Percentiles rank a stretch among this genome's conserved stretches.
These are phyloP conservation scores for Balanococcus diminutus DNA, from an alignment of 2,888 invertebrate species.

Conservation along the genomic window DNA sequence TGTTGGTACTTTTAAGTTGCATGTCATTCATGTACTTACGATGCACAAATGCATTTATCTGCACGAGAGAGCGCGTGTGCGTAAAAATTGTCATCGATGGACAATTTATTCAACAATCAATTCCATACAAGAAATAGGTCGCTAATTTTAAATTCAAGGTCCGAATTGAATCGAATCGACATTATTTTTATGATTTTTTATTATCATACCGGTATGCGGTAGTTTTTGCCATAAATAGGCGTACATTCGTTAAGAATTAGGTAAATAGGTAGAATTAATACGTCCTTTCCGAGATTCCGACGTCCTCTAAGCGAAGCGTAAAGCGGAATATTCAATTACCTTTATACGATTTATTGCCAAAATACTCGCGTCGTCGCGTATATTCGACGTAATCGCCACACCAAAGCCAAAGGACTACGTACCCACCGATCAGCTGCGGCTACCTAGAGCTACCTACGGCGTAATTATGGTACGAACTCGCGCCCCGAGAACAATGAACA, in stretches of 20 bases:
- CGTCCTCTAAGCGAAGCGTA: constrained; percentile 31
- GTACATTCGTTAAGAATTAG: constrained; percentile 39
- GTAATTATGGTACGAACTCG: neutral
- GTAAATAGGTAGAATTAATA: constrained; percentile 38
- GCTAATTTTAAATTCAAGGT: constrained; percentile 51
- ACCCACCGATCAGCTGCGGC: neutral
- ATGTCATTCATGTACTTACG: too few species aligned
- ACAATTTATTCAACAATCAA: constrained; percentile 45
- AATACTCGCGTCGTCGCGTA: constrained; percentile 1
- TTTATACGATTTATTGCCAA: constrained; percentile 16
- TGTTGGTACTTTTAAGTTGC: too few species aligned
- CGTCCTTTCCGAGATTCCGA: constrained; percentile 31
- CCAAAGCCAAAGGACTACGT: neutral
- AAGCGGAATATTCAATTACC: constrained; percentile 31
- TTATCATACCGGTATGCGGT: constrained; percentile 40
- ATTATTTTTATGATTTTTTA: constrained; percentile 46
- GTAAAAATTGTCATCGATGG: constrained; percentile 44
- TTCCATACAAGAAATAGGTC: constrained; percentile 46
- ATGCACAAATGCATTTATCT: neutral
- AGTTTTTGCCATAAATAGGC: constrained; percentile 40
- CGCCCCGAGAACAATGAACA: constrained; percentile 12
- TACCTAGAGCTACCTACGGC: neutral
- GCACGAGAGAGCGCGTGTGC: neutral
- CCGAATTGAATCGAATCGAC: constrained; percentile 44
- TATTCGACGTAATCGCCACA: neutral